Evolutionary conservation across 2,797 vertebrate species (phyloP).

Genomic region (Carapus acus): DNA sequence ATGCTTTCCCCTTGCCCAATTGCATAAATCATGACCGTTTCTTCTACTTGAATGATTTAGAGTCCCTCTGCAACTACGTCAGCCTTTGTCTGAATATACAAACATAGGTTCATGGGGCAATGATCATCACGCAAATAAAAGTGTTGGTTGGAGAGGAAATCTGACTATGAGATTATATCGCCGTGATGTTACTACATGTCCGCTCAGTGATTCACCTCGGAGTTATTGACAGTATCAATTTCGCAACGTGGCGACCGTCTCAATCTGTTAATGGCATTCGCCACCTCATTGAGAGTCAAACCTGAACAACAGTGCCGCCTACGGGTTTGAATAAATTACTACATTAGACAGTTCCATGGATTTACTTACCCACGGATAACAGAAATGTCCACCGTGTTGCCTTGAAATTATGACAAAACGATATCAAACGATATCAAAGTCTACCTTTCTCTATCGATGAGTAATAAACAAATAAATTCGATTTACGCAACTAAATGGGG

Average conservation of each 20-base stretch:
- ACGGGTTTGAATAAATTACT: background rate
- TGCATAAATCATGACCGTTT: slow-evolving; percentile 26
- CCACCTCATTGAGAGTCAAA: background rate
- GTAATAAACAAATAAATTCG: no score
- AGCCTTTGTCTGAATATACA: background rate
- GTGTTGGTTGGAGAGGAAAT: slow-evolving; percentile 3
- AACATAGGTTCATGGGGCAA: slow-evolving; percentile 15
- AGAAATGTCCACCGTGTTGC: no score
- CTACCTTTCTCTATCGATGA: no score
- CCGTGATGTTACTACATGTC: slow-evolving; percentile 7
- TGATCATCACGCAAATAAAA: background rate
- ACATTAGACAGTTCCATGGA: fast-evolving
- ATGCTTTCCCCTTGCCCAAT: background rate
- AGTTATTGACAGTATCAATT: slow-evolving; percentile 11
- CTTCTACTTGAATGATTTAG: slow-evolving; percentile 19
- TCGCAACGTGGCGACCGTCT: background rate
- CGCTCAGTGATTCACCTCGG: background rate
- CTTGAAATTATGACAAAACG: no score
- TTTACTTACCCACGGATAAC: background rate
- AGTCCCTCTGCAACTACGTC: slow-evolving; percentile 11
- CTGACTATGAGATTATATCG: slow-evolving; percentile 14
- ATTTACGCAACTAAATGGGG: background rate
- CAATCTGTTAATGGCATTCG: background rate
- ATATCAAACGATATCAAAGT: no score
- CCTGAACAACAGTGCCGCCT: slow-evolving; percentile 35